Base-by-base conservation (phyloP, 2,888 invertebrate species). In the Unio delphinus region DNA sequence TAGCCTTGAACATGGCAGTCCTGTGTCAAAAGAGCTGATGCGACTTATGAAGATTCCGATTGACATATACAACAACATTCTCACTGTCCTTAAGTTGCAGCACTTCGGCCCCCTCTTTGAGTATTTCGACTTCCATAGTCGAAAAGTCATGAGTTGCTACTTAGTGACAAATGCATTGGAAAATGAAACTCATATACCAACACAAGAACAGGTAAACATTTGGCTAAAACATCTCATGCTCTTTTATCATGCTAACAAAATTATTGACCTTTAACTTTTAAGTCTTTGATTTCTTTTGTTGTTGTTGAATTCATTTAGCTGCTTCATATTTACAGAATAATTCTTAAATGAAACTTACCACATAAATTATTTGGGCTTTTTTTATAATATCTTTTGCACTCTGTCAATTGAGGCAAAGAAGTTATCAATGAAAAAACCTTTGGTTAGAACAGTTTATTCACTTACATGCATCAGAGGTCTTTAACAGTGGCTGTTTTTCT, bases 21-120 rank as follows among this genome's bases (percentile, higher is more conserved):
- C 86, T 11, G 96, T 98, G 0, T 97, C 97, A 80, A 95, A 96
- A 83, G 99, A 99, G 89, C 91, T 99, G 75, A 95, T 95, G 86
- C 95, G 96, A 86, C 93, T 99, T 72, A 92, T 99, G 86, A 96
- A 97, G 90, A 95, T 99, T 62, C 98, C 99, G 0, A 93, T 98
- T 3, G 97, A 98, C 88, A 95, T 95, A 86, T 99, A 98, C 91
- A 96, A 96, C 90, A 95, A 98, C 90, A 93, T 97, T 20, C 92
- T 98, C 62, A 95, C 95, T 0, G 93, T 99, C 23, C 93, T 98
- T 69, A 93, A 95, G 85, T 91, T 99, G 76, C 94, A 95, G 84
- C 94, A 97, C 91, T 99, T 95, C 87, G 94, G 95, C 11, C 94
- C 95, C 0, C 92, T 98, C 60, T 93, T 98, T 85, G 93, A 94